phyloP scores from a whole-genome alignment of 2,888 invertebrate species.

The Dolichopus griseipennis region DNA sequence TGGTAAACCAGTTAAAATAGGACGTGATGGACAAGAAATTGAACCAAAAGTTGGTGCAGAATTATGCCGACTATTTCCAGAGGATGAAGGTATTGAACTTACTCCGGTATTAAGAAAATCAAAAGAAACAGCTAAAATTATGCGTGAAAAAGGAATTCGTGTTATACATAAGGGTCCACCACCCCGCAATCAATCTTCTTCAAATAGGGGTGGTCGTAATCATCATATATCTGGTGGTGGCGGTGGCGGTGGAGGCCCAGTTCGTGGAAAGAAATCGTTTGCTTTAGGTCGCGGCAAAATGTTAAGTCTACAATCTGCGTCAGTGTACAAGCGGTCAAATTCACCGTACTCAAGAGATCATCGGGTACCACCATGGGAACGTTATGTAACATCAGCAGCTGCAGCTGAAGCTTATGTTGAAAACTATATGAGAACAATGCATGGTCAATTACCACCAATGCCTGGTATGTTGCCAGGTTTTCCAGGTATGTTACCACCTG shows the following conservation, averaged over 20 bases:
- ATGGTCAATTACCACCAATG: slow-evolving; percentile 74
- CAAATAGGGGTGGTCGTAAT: slow-evolving; percentile 40
- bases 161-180: slow-evolving; percentile 45
- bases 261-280: slow-evolving; percentile 53
- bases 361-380: slow-evolving; percentile 56
- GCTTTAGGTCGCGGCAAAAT: slow-evolving; percentile 56
- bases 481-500: slow-evolving; percentile 54
- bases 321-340: slow-evolving; percentile 46
- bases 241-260: slow-evolving; percentile 36
- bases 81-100: slow-evolving; percentile 85
- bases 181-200: slow-evolving; percentile 44
- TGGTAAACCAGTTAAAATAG: slow-evolving; percentile 96
- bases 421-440: slow-evolving; percentile 83
- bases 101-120: slow-evolving; percentile 77
- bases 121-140: slow-evolving; percentile 68
- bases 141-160: slow-evolving; percentile 44
- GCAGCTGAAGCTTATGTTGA: slow-evolving; percentile 81
- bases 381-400: slow-evolving; percentile 51
- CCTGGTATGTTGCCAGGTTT: slow-evolving; percentile 70
- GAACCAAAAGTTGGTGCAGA: slow-evolving; percentile 93
- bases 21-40: slow-evolving; percentile 97
- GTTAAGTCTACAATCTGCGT: slow-evolving; percentile 34
- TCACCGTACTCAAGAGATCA: slow-evolving; percentile 51
- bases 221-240: slow-evolving; percentile 37
- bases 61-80: slow-evolving; percentile 80